Conservation (phyloP, 1,140 invertebrate species). For the Brachionus sp. region DNA sequence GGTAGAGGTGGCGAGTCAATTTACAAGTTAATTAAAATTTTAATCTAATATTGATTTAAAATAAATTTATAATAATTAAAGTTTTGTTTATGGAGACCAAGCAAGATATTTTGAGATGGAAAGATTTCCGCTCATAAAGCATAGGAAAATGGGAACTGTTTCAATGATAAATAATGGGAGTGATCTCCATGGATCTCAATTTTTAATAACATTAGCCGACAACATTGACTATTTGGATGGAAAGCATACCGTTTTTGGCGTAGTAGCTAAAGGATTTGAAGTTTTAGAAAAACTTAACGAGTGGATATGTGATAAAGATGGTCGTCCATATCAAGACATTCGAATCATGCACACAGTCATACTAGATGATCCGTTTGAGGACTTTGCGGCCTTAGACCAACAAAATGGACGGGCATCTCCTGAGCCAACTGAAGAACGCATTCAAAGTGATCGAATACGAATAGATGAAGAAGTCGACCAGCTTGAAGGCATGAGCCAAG, state of each 20-base stretch:
- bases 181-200: constrained; percentile 84
- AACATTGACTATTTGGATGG: constrained; percentile 86
- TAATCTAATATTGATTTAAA: constrained; percentile 45
- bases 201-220: constrained; percentile 87
- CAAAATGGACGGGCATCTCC: constrained; percentile 69
- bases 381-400: constrained; percentile 69
- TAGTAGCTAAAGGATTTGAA: constrained; percentile 74
- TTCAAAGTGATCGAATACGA: constrained; percentile 67
- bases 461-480: constrained; percentile 93
- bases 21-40: constrained; percentile 49
- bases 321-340: constrained; percentile 90
- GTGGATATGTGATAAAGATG: constrained; percentile 81
- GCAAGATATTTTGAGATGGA: constrained; percentile 89
- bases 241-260: constrained; percentile 92
- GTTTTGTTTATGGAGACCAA: constrained; percentile 66
- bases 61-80: constrained; percentile 9
- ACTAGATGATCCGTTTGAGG: constrained; percentile 90
- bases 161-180: constrained; percentile 94
- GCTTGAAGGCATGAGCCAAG: constrained; percentile 72
- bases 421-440: constrained; percentile 73
- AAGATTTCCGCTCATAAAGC: constrained; percentile 81
- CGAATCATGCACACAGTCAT: constrained; percentile 94
- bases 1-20: constrained; percentile 84
- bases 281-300: constrained; percentile 84
- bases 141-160: constrained; percentile 76